phyloP scores from a whole-genome alignment of 2,113 vertebrate genomes.

The Myxocyprinus asiaticus region DNA sequence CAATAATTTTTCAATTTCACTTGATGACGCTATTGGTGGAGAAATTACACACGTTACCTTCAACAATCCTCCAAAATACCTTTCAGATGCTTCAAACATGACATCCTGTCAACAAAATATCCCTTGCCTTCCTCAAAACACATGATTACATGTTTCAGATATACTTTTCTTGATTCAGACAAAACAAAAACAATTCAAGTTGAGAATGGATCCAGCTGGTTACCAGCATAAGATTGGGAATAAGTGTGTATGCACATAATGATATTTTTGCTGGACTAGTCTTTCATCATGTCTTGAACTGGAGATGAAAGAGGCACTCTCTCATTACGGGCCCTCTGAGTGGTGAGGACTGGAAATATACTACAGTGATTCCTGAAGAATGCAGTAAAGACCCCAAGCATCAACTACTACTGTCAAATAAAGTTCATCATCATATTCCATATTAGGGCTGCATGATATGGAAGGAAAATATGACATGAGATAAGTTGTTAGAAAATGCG shows the following conservation, averaged over 20 bases:
- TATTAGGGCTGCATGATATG: too few relatives aligned
- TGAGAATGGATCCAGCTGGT: not conserved
- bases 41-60: too few relatives aligned
- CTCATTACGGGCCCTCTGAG: not conserved
- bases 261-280: not conserved
- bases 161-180: not conserved
- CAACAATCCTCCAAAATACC: too few relatives aligned
- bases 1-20: too few relatives aligned
- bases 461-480: too few relatives aligned
- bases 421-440: not conserved
- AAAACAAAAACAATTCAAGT: not conserved
- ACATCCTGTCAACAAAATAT: not conserved
- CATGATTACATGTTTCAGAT: not conserved
- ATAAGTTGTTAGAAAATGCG: too few relatives aligned
- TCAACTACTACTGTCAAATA: not conserved
- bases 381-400: not conserved
- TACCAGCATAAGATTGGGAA: constrained; percentile 11
- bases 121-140: not conserved
- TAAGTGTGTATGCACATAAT: constrained; percentile 13
- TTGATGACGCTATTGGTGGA: too few relatives aligned
- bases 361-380: not conserved
- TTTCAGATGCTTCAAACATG: not conserved
- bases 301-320: constrained; percentile 26
- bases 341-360: constrained; percentile 15
- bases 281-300: constrained; percentile 43